These are phyloP conservation scores for Litoditis marina DNA, from an alignment of 2,888 invertebrate species.

Conservation along the genomic window DNA sequence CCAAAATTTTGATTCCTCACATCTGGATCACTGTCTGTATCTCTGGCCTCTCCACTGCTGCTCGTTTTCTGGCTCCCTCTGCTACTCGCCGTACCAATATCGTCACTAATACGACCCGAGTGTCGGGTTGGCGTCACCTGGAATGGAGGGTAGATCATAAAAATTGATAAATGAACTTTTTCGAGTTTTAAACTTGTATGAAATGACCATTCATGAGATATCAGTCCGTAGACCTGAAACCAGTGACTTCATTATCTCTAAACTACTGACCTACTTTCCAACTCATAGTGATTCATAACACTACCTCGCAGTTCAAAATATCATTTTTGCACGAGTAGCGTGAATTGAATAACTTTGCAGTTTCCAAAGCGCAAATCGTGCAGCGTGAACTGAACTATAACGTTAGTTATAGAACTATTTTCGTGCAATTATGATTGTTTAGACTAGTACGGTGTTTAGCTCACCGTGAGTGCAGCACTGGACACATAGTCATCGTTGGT, in stretches of 20 bases:
- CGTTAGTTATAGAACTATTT: too few species aligned
- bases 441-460: not conserved
- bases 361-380: too few species aligned
- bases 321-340: too few species aligned
- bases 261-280: too few species aligned
- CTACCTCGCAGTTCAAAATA: too few species aligned
- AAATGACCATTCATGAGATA: not conserved
- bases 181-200: conserved; percentile 5
- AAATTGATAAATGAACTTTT: not conserved
- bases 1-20: conserved; percentile 5
- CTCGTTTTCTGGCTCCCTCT: conserved; percentile 36
- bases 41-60: conserved; percentile 34
- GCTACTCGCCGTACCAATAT: conserved; percentile 36
- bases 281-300: too few species aligned
- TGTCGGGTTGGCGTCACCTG: conserved; percentile 23
- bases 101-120: conserved; percentile 26
- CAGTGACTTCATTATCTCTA: too few species aligned
- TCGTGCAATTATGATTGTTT: not conserved
- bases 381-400: too few species aligned
- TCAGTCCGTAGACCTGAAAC: not conserved
- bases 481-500: conserved; percentile 56
- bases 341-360: too few species aligned
- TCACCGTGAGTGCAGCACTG: conserved; percentile 39
- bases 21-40: conserved; percentile 38
- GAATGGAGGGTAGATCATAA: too few species aligned